Conservation (phyloP, 2,888 invertebrate species). For the Eupithecia dodoneata region DNA sequence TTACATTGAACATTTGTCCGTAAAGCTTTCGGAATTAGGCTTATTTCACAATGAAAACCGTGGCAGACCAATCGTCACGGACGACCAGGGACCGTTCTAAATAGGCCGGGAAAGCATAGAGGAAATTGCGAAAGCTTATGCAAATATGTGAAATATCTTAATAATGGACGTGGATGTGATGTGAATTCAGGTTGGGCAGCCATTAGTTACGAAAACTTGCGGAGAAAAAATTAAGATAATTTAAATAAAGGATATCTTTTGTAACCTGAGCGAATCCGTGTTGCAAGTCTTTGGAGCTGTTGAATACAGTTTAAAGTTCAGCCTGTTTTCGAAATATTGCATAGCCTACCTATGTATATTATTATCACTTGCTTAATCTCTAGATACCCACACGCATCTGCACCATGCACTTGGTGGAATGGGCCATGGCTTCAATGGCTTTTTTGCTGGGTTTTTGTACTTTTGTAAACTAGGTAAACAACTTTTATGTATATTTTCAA, state of each 20-base stretch:
- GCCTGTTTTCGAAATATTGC: background rate
- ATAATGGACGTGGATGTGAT: slow-evolving; percentile 30
- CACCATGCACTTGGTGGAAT: no score
- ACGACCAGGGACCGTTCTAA: slow-evolving; percentile 25
- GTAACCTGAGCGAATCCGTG: slow-evolving; percentile 2
- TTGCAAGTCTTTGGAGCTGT: background rate
- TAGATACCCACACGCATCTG: background rate
- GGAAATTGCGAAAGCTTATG: slow-evolving; percentile 36
- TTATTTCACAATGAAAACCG: slow-evolving; percentile 10
- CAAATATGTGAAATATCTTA: slow-evolving; percentile 26
- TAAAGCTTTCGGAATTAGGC: slow-evolving; percentile 4
- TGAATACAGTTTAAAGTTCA: background rate
- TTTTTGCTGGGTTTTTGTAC: no score
- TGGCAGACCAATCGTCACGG: slow-evolving; percentile 22
- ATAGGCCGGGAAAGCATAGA: slow-evolving; percentile 32
- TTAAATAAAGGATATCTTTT: background rate
- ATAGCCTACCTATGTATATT: background rate
- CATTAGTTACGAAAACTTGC: background rate
- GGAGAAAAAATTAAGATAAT: background rate
- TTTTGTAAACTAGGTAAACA: no score
- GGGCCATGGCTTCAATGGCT: no score
- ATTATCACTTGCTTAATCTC: background rate
- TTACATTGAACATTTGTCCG: background rate
- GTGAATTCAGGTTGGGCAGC: slow-evolving; percentile 7
- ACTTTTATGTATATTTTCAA: no score